These are phyloP conservation scores for Xiphorhynchus elegans DNA, from an alignment of 2,113 vertebrate species.

Conservation along the genomic window DNA sequence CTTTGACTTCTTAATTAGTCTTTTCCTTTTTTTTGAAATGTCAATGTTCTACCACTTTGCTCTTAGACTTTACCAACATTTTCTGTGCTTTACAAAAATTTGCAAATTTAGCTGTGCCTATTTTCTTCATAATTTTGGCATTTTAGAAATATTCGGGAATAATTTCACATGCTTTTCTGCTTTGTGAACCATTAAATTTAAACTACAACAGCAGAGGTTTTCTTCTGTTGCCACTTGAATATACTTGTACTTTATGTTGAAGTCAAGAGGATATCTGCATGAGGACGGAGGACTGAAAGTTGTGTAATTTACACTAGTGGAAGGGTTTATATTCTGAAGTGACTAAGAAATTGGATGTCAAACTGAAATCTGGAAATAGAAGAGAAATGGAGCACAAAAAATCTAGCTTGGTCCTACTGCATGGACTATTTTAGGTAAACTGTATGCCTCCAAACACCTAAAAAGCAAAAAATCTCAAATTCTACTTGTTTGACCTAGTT, in stretches of 20 bases:
- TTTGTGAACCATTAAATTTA: neutral
- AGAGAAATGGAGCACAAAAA: neutral
- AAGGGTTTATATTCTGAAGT: neutral
- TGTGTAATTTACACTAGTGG: neutral
- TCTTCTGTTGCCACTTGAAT: neutral
- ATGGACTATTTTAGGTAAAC: neutral
- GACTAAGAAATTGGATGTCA: neutral
- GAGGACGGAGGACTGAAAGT: neutral
- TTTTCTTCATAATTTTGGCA: neutral
- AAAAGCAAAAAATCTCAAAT: neutral
- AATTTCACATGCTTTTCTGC: neutral
- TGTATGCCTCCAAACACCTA: neutral
- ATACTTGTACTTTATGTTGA: neutral
- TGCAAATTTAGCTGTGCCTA: neutral
- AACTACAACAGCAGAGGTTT: neutral
- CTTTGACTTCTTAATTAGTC: slow-evolving; percentile 1
- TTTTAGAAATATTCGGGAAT: neutral
- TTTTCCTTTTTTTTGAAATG: neutral
- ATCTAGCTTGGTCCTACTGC: neutral
- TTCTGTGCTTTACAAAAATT: neutral
- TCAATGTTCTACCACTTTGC: neutral
- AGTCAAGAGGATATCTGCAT: neutral
- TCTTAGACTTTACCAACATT: neutral
- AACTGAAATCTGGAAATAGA: neutral
- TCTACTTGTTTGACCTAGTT: neutral